Percentiles rank a stretch among this genome's conserved stretches.
These are phyloP conservation scores for Drosophila suboccidentalis DNA, from an alignment of 2,888 invertebrate species.

Conservation along the genomic window DNA sequence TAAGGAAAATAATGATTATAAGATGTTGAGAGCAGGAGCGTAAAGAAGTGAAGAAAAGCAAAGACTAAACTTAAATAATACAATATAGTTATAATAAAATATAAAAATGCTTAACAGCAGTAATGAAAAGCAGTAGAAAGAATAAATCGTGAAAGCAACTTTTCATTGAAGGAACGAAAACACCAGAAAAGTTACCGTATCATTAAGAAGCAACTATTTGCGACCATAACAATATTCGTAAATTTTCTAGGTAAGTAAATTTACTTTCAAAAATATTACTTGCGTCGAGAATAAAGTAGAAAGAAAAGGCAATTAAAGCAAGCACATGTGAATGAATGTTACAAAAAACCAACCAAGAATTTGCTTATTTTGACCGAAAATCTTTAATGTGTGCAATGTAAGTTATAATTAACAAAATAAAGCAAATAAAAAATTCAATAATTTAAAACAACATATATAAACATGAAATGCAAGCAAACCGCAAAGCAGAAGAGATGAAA, in stretches of 20 bases:
- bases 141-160: slow-evolving; percentile 14
- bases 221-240: slow-evolving; percentile 5
- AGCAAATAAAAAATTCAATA: slow-evolving; percentile 43
- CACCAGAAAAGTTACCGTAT: slow-evolving; percentile 15
- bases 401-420: slow-evolving; percentile 33
- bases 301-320: slow-evolving; percentile 26
- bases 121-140: slow-evolving; percentile 26
- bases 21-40: slow-evolving; percentile 40
- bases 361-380: slow-evolving; percentile 44
- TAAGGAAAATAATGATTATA: slow-evolving; percentile 28
- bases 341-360: slow-evolving; percentile 39
- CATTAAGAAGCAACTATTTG: slow-evolving; percentile 28
- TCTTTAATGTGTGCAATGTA: slow-evolving; percentile 71
- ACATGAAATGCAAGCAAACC: slow-evolving; percentile 26
- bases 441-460: slow-evolving; percentile 16
- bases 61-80: slow-evolving; percentile 78
- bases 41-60: slow-evolving; percentile 73
- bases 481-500: slow-evolving; percentile 22
- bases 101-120: slow-evolving; percentile 47
- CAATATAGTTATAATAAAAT: slow-evolving; percentile 71
- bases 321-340: slow-evolving; percentile 32
- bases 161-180: slow-evolving; percentile 27
- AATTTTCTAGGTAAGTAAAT: slow-evolving; percentile 44
- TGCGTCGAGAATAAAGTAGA: slow-evolving; percentile 23
- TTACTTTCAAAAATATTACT: slow-evolving; percentile 23